phyloP scores from a whole-genome alignment of 1,140 invertebrate genomes.

The Plodia interpunctella region DNA sequence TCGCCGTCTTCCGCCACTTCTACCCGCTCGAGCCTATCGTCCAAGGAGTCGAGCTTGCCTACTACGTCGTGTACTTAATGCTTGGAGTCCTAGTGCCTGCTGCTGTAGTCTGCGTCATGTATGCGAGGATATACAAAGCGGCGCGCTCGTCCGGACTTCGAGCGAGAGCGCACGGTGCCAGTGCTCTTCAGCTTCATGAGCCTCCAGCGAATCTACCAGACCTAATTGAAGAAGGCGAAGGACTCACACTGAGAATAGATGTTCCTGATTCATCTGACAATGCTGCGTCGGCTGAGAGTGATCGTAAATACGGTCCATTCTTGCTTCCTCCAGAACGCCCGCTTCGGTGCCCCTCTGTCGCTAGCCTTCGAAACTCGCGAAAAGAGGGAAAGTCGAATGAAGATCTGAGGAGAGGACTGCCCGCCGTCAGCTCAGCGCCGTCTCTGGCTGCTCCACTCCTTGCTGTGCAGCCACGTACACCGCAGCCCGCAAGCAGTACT shows the following conservation, averaged over 20 bases:
- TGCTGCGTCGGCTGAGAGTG: conserved; percentile 28
- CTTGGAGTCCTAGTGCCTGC: conserved; percentile 53
- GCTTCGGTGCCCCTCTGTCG: conserved; percentile 60
- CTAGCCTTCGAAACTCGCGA: conserved; percentile 54
- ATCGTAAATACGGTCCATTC: conserved; percentile 62
- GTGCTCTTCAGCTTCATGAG: conserved; percentile 62
- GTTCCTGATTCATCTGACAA: conserved; percentile 47
- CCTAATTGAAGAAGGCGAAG: conserved; percentile 60
- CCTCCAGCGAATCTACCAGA: conserved; percentile 54
- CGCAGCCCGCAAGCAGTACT: conserved; percentile 54
- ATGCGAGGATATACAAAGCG: conserved; percentile 67
- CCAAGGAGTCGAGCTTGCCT: conserved; percentile 51
- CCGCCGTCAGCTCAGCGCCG: conserved; percentile 74
- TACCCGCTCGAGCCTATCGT: conserved; percentile 40
- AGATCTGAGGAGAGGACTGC: conserved; percentile 55
- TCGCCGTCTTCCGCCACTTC: conserved; percentile 43
- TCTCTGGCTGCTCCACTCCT: conserved; percentile 61
- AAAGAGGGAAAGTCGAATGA: conserved; percentile 59
- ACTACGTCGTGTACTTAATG: conserved; percentile 59
- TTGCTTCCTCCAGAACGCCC: conserved; percentile 62
- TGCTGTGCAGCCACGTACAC: conserved; percentile 60
- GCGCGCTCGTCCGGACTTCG: conserved; percentile 60
- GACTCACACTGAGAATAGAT: conserved; percentile 66
- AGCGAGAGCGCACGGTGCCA: conserved; percentile 61
- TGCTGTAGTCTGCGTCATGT: conserved; percentile 65